phyloP scores from a whole-genome alignment of 2,113 vertebrate genomes.

The Turnix velox region DNA sequence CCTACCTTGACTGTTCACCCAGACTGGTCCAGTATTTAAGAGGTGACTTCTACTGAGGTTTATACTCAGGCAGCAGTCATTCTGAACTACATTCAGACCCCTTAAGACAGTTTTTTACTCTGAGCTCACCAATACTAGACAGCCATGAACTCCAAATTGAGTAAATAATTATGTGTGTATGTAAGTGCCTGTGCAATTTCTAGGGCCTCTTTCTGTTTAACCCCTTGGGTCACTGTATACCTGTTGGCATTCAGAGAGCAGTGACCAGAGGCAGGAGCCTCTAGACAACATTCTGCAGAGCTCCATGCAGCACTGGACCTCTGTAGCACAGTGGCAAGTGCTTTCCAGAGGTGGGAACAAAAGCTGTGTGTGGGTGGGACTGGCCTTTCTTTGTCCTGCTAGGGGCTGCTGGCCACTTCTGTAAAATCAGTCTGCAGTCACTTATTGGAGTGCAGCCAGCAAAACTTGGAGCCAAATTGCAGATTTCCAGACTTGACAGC shows the following conservation, averaged over 20 bases:
- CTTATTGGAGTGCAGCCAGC: background rate
- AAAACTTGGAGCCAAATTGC: background rate
- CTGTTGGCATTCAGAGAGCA: background rate
- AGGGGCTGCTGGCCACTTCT: background rate
- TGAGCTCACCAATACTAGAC: background rate
- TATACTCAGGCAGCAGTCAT: background rate
- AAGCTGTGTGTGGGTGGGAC: fast-evolving
- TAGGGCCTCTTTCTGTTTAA: background rate
- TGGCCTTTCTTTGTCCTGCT: background rate
- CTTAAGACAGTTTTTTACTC: background rate
- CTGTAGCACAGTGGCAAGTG: background rate
- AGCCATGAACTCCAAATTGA: background rate
- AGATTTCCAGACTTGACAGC: background rate
- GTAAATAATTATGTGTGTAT: fast-evolving
- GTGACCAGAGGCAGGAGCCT: background rate
- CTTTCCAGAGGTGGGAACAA: background rate
- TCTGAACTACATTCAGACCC: background rate
- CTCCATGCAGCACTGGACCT: background rate
- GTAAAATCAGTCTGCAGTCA: background rate
- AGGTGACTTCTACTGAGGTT: background rate
- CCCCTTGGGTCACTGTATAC: background rate
- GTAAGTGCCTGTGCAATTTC: background rate
- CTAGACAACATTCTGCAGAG: background rate
- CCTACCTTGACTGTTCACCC: background rate
- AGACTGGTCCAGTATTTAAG: background rate